phyloP scores from a whole-genome alignment of 2,888 invertebrate genomes.

The Sesia bembeciformis region DNA sequence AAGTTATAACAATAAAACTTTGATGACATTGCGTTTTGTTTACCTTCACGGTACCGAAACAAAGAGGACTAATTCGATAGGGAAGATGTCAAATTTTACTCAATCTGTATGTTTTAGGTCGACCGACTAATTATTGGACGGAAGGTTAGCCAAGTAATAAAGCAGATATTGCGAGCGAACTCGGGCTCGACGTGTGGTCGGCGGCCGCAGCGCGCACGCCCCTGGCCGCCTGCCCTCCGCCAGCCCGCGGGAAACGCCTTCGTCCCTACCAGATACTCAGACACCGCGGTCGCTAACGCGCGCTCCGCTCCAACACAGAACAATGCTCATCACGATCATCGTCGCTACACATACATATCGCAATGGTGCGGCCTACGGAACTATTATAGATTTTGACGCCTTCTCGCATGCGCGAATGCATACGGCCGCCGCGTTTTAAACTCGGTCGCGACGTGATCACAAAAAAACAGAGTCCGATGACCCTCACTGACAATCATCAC shows the following conservation, averaged over 20 bases:
- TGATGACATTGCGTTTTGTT: constrained; percentile 22
- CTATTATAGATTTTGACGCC: constrained; percentile 72
- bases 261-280: constrained; percentile 18
- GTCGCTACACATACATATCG: constrained; percentile 36
- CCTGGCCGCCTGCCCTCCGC: constrained; percentile 47
- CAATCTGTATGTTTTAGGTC: constrained; percentile 23
- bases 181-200: constrained; percentile 53
- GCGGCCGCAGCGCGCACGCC: constrained; percentile 46
- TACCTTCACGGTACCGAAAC: constrained; percentile 27
- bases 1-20: constrained; percentile 43
- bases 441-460: constrained; percentile 63
- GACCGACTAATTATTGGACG: constrained; percentile 42
- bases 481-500: constrained; percentile 40
- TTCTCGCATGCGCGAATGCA: constrained; percentile 72
- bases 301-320: constrained; percentile 23
- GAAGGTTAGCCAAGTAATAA: constrained; percentile 55
- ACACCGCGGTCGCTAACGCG: constrained; percentile 12
- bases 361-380: constrained; percentile 52
- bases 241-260: constrained; percentile 66
- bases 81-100: constrained; percentile 22
- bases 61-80: constrained; percentile 26
- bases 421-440: constrained; percentile 71
- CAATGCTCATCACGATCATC: constrained; percentile 42
- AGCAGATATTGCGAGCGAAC: constrained; percentile 40
- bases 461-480: constrained; percentile 60